These are phyloP conservation scores for Theonella swinhoei DNA, from an alignment of 37 sponge, comb jelly and placozoan species.

Conservation along the genomic window DNA sequence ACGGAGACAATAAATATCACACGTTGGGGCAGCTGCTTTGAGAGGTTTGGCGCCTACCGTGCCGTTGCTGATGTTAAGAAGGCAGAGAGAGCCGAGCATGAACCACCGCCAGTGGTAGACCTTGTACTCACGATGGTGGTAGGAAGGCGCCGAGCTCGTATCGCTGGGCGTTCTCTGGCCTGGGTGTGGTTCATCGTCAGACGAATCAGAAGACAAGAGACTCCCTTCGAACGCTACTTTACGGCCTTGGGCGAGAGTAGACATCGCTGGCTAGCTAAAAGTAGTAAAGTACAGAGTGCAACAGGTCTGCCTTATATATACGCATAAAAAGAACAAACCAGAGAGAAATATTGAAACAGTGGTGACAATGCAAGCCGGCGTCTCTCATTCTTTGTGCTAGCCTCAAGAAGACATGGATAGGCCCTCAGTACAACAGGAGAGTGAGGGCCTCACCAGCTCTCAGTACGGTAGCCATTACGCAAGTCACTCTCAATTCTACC, in stretches of 20 bases:
- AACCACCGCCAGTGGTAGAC: slow-evolving; percentile 73
- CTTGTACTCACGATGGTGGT: slow-evolving; percentile 9
- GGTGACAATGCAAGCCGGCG: no score
- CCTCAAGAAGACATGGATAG: no score
- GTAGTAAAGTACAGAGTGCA: no score
- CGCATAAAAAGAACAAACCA: no score
- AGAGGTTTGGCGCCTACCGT: slow-evolving; percentile 64
- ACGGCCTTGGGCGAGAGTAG: background rate
- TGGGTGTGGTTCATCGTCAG: background rate
- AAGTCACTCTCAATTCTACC: background rate
- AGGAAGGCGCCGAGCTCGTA: background rate
- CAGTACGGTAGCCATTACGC: background rate
- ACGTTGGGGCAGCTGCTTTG: background rate
- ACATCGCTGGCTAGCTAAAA: background rate
- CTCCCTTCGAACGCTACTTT: background rate
- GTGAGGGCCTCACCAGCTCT: no score
- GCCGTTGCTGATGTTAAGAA: slow-evolving; percentile 80
- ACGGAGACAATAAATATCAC: background rate
- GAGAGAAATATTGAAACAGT: no score
- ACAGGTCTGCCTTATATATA: no score
- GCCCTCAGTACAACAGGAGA: background rate
- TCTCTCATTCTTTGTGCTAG: no score
- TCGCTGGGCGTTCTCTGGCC: background rate
- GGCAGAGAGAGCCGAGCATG: slow-evolving; percentile 50
- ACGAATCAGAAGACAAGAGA: background rate